Evolutionary conservation across 1,140 invertebrate genomes (phyloP), one percentile per base, ranked within the genome.

Genomic region (Adelges cooleyi): DNA sequence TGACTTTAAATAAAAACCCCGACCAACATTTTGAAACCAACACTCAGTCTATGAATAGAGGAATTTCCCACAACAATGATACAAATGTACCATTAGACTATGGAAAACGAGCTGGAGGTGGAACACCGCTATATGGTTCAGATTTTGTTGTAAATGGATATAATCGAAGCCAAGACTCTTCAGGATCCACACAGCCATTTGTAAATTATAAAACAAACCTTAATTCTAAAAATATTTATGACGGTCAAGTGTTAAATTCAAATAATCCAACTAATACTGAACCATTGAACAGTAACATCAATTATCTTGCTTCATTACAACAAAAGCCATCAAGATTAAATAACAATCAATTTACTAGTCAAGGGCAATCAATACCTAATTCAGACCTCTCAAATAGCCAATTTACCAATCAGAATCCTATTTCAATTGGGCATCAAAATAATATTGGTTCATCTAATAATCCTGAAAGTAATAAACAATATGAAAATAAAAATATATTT

Each of bases 1-100:
- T 44, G 5, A 46, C 42, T 17, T 17, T 66, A 22, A 66, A 66
- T 17, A 54, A 25, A 66, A 48, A 56, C 20, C 52, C 52, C 38
- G 18, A 11, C 59, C 52, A 67, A 18, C 18, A 46, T 50, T 65
- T 65, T 27, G 18, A 52, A 46, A 46, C 29, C 17, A 65, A 51
- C 1, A n/a, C 27, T 38, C 36, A 50, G 2, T 36, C 36, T 22
- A 36, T 48, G 15, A 51, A 65, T 33, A 40, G 46, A 62, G 42
- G 46, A 27, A 17, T 20, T 33, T 18, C 25, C 3, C 40, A 46
- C 13, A 3, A 22, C 29, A 22, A 46, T 46, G 18, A 13, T 62
- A 27, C 56, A 33, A 17, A 13, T 13, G 11, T 44, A 0, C 20
- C 17, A 1, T 18, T 9, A 29, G 40, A 62, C 20, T 33, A 62